Evolutionary conservation across 2,888 invertebrate genomes (phyloP), one percentile per base, ranked within the genome.

Genomic region (Scrobipalpa atriplicella): DNA sequence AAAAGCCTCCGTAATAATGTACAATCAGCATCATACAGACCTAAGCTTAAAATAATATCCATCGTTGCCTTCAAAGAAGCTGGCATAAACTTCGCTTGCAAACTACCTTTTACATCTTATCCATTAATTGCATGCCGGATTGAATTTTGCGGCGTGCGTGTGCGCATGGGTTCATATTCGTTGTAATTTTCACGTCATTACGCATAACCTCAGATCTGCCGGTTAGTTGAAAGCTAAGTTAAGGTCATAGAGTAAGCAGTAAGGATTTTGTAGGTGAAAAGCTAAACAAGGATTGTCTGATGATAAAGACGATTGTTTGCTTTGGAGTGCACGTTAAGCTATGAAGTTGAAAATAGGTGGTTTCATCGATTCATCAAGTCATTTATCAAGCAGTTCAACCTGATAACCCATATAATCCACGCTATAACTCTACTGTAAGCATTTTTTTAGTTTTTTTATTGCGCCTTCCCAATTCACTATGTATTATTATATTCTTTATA

Each of bases 121-220:
- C 71, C 71, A 76, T 80, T 81, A 81, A 80, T 83, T 79, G 77
- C 75, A 74, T 74, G 64, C 75, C 73, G 81, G 80, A 86, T 87
- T 86, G 83, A 80, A 85, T 84, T 80, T 82, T 84, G 85, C 80
- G 83, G 84, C 80, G 72, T 72, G 73, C 75, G 78, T 77, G 62
- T 47, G 11, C n/a, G 51, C 64, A 38, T 54, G 62, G 39, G n/a
- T 56, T 80, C 82, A 78, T 84, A 82, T 85, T 84, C 81, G 83
- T 82, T 79, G 87, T 86, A 89, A 90, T 90, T 89, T 90, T 87
- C 89, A 87, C 89, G 84, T 89, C 86, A 87, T 88, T 89, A 87
- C 77, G 79, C 75, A 80, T 86, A 82, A 82, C 80, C 82, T 75
- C 75, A 77, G 75, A 68, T 36, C n/a, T 56, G 76, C 78, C 82